Evolutionary conservation across 2,113 vertebrate species (phyloP), one percentile per base, ranked within the genome.

Genomic region (Sprattus sprattus): DNA sequence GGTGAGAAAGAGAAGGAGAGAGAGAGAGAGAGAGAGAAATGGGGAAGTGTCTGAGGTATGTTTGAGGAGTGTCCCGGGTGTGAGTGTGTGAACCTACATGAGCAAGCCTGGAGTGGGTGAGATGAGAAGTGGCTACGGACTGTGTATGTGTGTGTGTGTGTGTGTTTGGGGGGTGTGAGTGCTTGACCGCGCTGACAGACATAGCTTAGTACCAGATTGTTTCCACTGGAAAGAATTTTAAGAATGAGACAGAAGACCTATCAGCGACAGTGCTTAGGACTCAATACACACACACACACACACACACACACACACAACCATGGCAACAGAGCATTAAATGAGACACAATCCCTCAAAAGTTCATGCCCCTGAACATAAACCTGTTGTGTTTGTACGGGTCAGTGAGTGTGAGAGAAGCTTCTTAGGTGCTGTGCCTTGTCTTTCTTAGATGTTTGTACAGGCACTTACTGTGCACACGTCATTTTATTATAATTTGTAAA

Each of bases 221-320:
- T 96, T 95, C 95, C 94, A 95, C 57, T 88, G 94, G 95, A 95
- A 95, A 95, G 95, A 95, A 96, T 96, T 93, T 92, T 85, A 92
- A 90, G 94, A 96, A 95, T 95, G 94, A 91, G 90, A 90, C 83
- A 92, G 94, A 95, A 95, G 93, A 93, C 94, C 93, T 95, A 95
- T 95, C 94, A 94, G 92, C 93, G 94, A 92, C 94, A 93, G 92
- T 88, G 91, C 91, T 92, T 87, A 92, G 91, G 86, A 91, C 15
- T 52, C 64, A 50, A 57, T 90, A 90, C 89, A 90, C 32, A 75
- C 87, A 88, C 88, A 90, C 78, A 46, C 84, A 60, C 82, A 83
- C 87, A 81, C 81, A 28, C 83, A 81, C 85, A 87, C 60, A 45
- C 64, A 80, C 83, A 57, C 88, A 90, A 88, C 90, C 88, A 91